Percentiles rank a stretch among this genome's conserved stretches.
These are phyloP conservation scores for Chouioia cunea DNA, from an alignment of 2,888 invertebrate genomes.

Conservation along the genomic window DNA sequence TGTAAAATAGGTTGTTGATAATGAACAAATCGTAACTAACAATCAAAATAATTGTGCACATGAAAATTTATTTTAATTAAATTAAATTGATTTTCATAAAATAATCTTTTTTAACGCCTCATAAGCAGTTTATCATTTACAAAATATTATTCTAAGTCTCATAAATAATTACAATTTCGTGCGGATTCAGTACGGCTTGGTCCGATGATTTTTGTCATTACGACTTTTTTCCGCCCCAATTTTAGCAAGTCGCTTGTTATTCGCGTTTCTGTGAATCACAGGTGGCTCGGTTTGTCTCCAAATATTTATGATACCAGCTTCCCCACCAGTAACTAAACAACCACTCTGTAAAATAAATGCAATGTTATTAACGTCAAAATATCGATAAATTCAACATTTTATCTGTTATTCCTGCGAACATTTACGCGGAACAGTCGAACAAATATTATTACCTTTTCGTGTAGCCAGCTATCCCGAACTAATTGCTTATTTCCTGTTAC, in stretches of 20 bases:
- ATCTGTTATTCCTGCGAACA: slow-evolving; percentile 34
- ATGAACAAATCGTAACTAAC: too few relatives aligned
- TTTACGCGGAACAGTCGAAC: too few relatives aligned
- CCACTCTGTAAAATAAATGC: slow-evolving; percentile 70
- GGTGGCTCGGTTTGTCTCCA: slow-evolving; percentile 71
- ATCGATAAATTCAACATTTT: background rate
- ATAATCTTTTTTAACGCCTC: slow-evolving; percentile 24
- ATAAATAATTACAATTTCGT: slow-evolving; percentile 33
- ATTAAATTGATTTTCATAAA: slow-evolving; percentile 29
- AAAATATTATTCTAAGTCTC: slow-evolving; percentile 43
- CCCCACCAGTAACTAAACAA: slow-evolving; percentile 79
- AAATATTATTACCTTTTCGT: slow-evolving; percentile 74
- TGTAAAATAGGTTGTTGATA: too few relatives aligned
- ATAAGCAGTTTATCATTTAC: slow-evolving; percentile 40
- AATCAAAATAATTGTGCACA: too few relatives aligned
- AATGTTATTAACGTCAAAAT: slow-evolving; percentile 3
- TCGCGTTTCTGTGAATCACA: slow-evolving; percentile 49
- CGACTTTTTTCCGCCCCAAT: slow-evolving; percentile 57
- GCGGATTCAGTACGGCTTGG: slow-evolving; percentile 61
- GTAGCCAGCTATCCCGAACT: slow-evolving; percentile 78
- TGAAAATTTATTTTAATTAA: slow-evolving; percentile 8
- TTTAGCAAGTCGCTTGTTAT: slow-evolving; percentile 57
- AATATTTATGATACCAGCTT: slow-evolving; percentile 76
- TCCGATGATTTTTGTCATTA: slow-evolving; percentile 57
- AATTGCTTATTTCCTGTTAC: slow-evolving; percentile 78